These are phyloP conservation scores for Volucella inflata DNA, from an alignment of 2,888 invertebrate species.

Conservation along the genomic window DNA sequence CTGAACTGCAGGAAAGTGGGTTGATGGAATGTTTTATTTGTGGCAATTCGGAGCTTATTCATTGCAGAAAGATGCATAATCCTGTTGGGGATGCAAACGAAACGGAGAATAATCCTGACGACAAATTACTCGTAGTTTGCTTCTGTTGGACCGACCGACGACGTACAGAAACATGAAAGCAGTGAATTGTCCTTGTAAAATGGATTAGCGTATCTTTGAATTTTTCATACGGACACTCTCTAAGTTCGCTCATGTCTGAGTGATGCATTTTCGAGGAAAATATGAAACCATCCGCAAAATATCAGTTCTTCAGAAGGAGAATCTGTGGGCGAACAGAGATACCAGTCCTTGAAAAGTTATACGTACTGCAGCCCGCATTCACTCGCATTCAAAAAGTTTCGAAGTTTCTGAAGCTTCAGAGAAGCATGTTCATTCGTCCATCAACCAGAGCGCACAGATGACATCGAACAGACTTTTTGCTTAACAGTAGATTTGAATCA, in stretches of 20 bases:
- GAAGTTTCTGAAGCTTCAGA: conserved; percentile 6
- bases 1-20: not conserved
- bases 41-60: conserved; percentile 45
- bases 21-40: conserved; percentile 51
- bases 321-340: conserved; percentile 12
- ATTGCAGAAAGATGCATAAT: conserved; percentile 12
- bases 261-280: conserved; percentile 35
- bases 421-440: not conserved
- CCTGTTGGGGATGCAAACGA: conserved; percentile 31
- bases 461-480: not conserved
- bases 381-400: conserved; percentile 39
- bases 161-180: conserved; percentile 24
- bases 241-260: not conserved
- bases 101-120: conserved; percentile 31
- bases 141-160: conserved; percentile 10
- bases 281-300: conserved; percentile 38
- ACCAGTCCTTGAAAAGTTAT: not conserved
- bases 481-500: conserved; percentile 21
- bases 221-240: conserved; percentile 18
- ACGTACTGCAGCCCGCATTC: conserved; percentile 30
- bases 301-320: not conserved
- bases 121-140: conserved; percentile 44
- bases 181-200: conserved; percentile 20
- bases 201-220: conserved; percentile 47
- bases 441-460: not conserved